Conservation (phyloP, 2,797 vertebrate species). For the Brachymystax lenok region DNA sequence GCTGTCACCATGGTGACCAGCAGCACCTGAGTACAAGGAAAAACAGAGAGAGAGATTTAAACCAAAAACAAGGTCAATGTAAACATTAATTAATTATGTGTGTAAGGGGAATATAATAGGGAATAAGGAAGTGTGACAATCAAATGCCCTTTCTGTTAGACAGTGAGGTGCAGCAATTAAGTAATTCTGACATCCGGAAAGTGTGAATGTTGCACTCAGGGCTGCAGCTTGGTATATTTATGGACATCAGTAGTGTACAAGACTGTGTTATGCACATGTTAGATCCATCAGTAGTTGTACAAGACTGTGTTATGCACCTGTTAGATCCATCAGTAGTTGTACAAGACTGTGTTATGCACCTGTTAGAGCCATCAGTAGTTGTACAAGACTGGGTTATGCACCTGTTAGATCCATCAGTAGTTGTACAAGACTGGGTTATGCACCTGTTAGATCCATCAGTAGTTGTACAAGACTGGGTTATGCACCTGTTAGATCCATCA, state of each 20-base stretch:
- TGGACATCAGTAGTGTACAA: not conserved
- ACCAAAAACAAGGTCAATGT: not conserved
- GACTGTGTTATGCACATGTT: too few species aligned
- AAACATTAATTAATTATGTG: not conserved
- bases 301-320: too few species aligned
- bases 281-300: too few species aligned
- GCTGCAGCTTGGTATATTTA: too few species aligned
- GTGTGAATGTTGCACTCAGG: not conserved
- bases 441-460: constrained; percentile 88
- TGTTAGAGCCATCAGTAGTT: too few species aligned
- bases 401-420: too few species aligned
- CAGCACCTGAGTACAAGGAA: constrained; percentile 77
- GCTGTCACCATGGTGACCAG: constrained; percentile 94
- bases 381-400: too few species aligned
- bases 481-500: too few species aligned
- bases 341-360: too few species aligned
- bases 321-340: too few species aligned
- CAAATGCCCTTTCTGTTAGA: not conserved
- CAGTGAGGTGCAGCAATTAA: not conserved
- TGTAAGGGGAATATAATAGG: not conserved
- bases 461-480: too few species aligned
- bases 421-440: constrained; percentile 15
- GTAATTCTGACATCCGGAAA: not conserved
- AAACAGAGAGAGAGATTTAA: not conserved
- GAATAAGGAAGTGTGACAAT: not conserved